These are phyloP conservation scores for Intellagama lesueurii DNA, from an alignment of 2,797 vertebrate genomes.

Conservation along the genomic window DNA sequence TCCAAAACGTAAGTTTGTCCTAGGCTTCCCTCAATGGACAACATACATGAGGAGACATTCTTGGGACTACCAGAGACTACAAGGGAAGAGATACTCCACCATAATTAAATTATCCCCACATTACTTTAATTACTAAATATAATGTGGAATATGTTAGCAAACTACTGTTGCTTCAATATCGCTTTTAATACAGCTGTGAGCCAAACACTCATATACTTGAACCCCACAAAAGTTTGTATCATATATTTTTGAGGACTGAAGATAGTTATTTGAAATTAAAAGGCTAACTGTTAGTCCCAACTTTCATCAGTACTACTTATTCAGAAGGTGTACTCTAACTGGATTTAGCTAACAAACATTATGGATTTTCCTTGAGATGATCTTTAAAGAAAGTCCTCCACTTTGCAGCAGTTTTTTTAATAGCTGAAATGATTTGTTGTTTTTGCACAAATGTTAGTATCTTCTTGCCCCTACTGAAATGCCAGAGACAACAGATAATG, in stretches of 20 bases:
- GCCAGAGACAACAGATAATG: background rate
- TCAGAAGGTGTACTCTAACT: too few relatives aligned
- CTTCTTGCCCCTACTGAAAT: background rate
- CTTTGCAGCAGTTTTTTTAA: background rate
- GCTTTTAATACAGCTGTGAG: background rate
- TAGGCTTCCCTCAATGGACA: background rate
- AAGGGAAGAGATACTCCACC: background rate
- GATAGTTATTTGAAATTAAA: too few relatives aligned
- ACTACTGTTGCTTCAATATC: background rate
- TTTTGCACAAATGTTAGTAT: background rate
- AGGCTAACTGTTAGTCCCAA: too few relatives aligned
- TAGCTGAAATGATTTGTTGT: background rate
- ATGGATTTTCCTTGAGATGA: background rate
- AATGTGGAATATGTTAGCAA: background rate
- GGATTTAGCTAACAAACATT: background rate
- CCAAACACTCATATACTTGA: background rate
- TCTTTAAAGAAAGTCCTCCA: background rate
- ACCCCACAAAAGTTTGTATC: background rate
- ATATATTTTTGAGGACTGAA: background rate
- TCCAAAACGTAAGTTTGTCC: background rate
- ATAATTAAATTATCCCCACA: background rate
- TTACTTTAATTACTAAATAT: too few relatives aligned
- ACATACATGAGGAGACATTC: background rate
- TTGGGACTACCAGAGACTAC: background rate
- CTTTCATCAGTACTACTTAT: too few relatives aligned